These are phyloP conservation scores for Anguilla pacifica DNA, from an alignment of 2,797 vertebrate species.

Conservation along the genomic window DNA sequence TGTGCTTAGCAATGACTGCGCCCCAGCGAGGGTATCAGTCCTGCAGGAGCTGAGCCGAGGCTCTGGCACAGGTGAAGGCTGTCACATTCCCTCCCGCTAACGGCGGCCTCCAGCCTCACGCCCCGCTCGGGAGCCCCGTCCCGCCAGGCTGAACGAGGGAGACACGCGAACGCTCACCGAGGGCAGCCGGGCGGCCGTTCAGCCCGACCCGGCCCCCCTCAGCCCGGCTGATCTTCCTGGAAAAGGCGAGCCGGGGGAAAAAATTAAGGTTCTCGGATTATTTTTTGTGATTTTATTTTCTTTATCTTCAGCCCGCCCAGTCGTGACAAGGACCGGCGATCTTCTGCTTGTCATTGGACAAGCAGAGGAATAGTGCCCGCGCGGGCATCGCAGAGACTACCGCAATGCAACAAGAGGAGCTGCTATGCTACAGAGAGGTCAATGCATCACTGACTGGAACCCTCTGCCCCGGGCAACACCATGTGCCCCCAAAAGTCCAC, in stretches of 20 bases:
- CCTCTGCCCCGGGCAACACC: not conserved
- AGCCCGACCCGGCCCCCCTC: not conserved
- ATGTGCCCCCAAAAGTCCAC: not conserved
- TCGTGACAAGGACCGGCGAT: not conserved
- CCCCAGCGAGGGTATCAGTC: not conserved
- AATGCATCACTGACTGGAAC: not conserved
- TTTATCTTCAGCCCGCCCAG: not conserved
- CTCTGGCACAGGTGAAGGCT: conserved; percentile 69
- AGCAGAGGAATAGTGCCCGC: too few species aligned
- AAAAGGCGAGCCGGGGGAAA: not conserved
- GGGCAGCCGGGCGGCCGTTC: not conserved
- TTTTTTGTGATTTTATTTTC: not conserved
- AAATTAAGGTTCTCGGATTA: not conserved
- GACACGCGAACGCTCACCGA: not conserved
- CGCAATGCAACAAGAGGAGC: not conserved
- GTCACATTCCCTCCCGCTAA: conserved; percentile 68
- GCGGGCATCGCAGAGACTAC: not conserved
- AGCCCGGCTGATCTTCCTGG: not conserved
- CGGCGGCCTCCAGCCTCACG: conserved; percentile 37
- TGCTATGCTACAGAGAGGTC: not conserved
- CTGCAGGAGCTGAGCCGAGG: conserved; percentile 58
- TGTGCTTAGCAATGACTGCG: not conserved
- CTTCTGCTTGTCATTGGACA: too few species aligned
- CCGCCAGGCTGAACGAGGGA: not conserved
- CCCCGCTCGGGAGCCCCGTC: not conserved